A percentile compares a stretch with the other conserved stretches of the same genome.
Evolutionary conservation across 2,888 invertebrate species (phyloP).

Genomic region (Drosophila neotestacea): DNA sequence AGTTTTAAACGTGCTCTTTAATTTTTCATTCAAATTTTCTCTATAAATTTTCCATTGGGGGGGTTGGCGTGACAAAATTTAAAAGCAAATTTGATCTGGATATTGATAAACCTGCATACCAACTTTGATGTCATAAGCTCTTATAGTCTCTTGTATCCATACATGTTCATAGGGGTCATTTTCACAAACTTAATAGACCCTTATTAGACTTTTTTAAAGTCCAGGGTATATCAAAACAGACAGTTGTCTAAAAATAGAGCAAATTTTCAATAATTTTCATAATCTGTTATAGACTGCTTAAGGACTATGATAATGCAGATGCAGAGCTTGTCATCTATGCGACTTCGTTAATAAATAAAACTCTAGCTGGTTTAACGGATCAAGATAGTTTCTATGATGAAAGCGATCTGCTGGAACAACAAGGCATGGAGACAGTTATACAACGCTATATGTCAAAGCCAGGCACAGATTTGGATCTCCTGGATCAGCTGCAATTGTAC

Average conservation of each 20-base stretch:
- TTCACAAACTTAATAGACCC: too few species aligned
- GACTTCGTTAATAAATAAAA: slow-evolving; percentile 97
- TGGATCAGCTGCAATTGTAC: slow-evolving; percentile 97
- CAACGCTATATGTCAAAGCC: slow-evolving; percentile 96
- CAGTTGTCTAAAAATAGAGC: background rate
- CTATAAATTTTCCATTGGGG: too few species aligned
- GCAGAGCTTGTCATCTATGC: slow-evolving; percentile 98
- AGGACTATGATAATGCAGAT: slow-evolving; percentile 98
- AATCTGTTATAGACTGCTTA: slow-evolving; percentile 88
- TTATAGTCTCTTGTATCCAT: too few species aligned
- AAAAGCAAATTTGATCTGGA: too few species aligned
- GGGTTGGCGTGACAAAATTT: too few species aligned
- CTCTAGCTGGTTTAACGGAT: slow-evolving; percentile 96
- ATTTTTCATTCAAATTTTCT: too few species aligned
- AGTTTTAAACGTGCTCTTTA: too few species aligned
- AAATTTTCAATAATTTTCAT: background rate
- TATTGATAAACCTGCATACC: too few species aligned
- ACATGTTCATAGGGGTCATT: too few species aligned
- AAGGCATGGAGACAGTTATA: slow-evolving; percentile 94
- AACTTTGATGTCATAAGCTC: too few species aligned
- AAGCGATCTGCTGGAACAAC: slow-evolving; percentile 97
- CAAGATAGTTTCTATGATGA: slow-evolving; percentile 99
- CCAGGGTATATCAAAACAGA: too few species aligned
- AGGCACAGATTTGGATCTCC: slow-evolving; percentile 95
- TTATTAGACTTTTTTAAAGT: too few species aligned